Base-by-base conservation (phyloP, 2,888 invertebrate genomes). In the Leptinotarsa juncta region DNA sequence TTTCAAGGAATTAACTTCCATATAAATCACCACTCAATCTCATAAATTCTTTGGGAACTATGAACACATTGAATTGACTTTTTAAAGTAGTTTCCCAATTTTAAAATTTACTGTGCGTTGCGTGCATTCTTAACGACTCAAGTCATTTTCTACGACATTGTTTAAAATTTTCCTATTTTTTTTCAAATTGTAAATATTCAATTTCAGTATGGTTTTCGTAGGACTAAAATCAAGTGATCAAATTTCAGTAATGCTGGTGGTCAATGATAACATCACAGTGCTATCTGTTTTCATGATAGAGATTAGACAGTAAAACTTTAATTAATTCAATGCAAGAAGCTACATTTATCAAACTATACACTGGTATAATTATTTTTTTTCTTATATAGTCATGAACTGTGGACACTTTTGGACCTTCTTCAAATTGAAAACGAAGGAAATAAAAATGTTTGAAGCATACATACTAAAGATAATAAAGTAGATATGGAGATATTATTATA, bases 61-160 rank as follows among this genome's bases (percentile, higher is more conserved):
- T 86, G 86, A 86, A 86, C 86, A 86, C 86, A 86, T 86, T 84
- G 84, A 86, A 86, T 86, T 86, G 86, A 86, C 86, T 82, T 83
- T 82, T 81, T 83, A 7, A 62, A 32, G 42, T 32, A 62, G 4
- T 42, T 62, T 32, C 62, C 26, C 62, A 68, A 62, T 32, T 62
- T n/a, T n/a, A 62, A 62, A 32, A 42, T 62, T 16, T 7, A 23
- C 23, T 57, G 10, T 20, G 20, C 23, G 57, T 20, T 57, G 15
- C 20, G 57, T 57, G 20, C 57, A 57, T 57, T 26, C n/a, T 62
- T 26, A 62, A 42, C 62, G n/a, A 10, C 62, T 16, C 62, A 62
- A 10, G 26, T 26, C 15, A 32, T 62, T 26, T 62, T n/a, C 20
- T 51, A 16, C 5, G 4, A 51, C 4, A 51, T 51, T n/a, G 10